phyloP scores from a whole-genome alignment of 2,888 invertebrate genomes.

The Drosophila nr. perissopoda region DNA sequence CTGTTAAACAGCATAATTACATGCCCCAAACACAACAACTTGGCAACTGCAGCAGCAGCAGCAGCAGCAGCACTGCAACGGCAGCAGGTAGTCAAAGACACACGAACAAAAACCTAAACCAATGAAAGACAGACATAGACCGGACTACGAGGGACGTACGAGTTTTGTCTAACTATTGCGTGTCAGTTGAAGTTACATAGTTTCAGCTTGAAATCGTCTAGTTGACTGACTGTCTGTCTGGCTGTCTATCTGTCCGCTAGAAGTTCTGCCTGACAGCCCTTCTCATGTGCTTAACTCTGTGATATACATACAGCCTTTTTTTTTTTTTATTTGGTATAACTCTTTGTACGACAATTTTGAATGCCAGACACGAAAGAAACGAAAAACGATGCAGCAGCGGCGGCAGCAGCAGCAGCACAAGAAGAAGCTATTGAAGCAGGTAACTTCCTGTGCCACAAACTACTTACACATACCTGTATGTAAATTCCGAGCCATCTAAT shows the following conservation, averaged over 20 bases:
- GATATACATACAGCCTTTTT: slow-evolving; percentile 24
- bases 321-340: slow-evolving; percentile 21
- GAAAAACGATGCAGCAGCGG: slow-evolving; percentile 6
- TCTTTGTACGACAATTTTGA: slow-evolving; percentile 50
- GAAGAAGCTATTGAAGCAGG: slow-evolving; percentile 53
- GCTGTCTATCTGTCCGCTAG: background rate
- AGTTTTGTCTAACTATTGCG: slow-evolving; percentile 69
- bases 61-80: slow-evolving; percentile 8
- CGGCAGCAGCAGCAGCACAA: slow-evolving; percentile 20
- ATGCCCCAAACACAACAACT: slow-evolving; percentile 48
- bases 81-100: slow-evolving; percentile 46
- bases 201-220: slow-evolving; percentile 48
- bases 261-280: slow-evolving; percentile 55
- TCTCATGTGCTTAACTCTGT: slow-evolving; percentile 26
- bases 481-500: slow-evolving; percentile 28
- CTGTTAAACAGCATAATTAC: slow-evolving; percentile 80
- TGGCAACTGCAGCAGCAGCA: slow-evolving; percentile 30
- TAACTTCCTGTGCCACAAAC: slow-evolving; percentile 53
- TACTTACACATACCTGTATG: slow-evolving; percentile 32
- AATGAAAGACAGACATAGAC: background rate
- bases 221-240: slow-evolving; percentile 42
- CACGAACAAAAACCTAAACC: slow-evolving; percentile 9
- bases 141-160: slow-evolving; percentile 22
- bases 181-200: slow-evolving; percentile 62
- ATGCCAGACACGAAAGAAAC: slow-evolving; percentile 69